phyloP scores from a whole-genome alignment of 2,113 vertebrate species.

The Aramus guarauna region DNA sequence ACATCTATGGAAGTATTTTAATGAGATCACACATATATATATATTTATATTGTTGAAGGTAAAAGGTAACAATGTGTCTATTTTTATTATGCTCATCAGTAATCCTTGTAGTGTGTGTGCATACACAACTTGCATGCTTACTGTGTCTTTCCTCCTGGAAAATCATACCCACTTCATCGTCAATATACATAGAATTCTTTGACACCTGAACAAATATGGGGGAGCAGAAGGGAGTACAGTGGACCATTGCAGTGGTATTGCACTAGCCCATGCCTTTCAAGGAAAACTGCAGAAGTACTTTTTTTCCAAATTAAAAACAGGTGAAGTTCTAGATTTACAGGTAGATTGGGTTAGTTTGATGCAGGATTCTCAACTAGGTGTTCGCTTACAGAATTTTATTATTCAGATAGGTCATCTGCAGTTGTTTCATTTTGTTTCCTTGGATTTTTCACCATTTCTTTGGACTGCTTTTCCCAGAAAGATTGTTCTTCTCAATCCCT shows the following conservation, averaged over 20 bases:
- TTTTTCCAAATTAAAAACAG: not conserved
- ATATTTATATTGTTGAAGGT: not conserved
- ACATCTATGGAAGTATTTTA: not conserved
- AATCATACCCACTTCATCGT: not conserved
- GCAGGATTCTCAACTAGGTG: not conserved
- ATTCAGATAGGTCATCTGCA: not conserved
- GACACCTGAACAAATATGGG: not conserved
- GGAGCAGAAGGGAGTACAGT: rapidly evolving
- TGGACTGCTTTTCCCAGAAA: not conserved
- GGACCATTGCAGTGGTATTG: not conserved
- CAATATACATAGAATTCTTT: not conserved
- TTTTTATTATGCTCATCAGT: not conserved
- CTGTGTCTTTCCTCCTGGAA: not conserved
- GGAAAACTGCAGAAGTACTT: not conserved
- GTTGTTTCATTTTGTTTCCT: not conserved
- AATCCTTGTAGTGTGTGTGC: not conserved
- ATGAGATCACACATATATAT: not conserved
- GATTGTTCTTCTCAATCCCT: not conserved
- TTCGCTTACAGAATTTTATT: not conserved
- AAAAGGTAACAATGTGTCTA: not conserved
- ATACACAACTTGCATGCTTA: not conserved
- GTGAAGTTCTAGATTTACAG: not conserved
- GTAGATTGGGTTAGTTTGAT: not conserved
- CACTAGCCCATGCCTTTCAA: not conserved
- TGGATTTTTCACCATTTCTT: not conserved